Evolutionary conservation across 2,113 vertebrate genomes (phyloP).

Genomic region (Eira barbara): DNA sequence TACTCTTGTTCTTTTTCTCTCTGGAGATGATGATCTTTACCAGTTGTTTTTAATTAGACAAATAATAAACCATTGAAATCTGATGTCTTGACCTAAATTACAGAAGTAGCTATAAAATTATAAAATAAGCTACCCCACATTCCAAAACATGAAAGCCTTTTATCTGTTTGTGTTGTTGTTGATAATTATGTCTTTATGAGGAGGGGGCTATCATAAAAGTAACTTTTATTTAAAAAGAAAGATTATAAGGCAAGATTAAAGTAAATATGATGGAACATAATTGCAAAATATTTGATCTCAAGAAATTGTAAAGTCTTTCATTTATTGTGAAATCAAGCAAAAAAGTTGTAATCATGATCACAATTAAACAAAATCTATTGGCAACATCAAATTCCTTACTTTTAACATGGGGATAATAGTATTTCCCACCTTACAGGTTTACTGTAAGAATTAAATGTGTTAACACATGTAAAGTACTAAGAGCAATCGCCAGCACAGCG

Average conservation of each 20-base stretch:
- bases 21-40: constrained; percentile 25
- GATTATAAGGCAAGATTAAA: not conserved
- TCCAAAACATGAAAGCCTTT: constrained; percentile 46
- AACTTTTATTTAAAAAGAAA: constrained; percentile 31
- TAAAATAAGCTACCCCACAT: constrained; percentile 48
- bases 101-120: constrained; percentile 42
- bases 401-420: not conserved
- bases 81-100: constrained; percentile 41
- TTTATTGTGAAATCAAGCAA: not conserved
- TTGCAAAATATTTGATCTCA: not conserved
- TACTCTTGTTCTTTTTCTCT: not conserved
- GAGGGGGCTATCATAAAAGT: constrained; percentile 7
- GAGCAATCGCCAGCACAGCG: not conserved
- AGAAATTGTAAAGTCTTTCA: not conserved
- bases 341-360: not conserved
- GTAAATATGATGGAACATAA: not conserved
- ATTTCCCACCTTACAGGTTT: not conserved
- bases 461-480: not conserved
- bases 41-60: constrained; percentile 61
- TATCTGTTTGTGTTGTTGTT: constrained; percentile 41
- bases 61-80: constrained; percentile 54
- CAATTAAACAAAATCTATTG: not conserved
- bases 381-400: not conserved
- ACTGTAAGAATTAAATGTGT: not conserved
- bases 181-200: constrained; percentile 51